These are phyloP conservation scores for Microcebus griseorufus DNA, from an alignment of 2,113 vertebrate species.

Conservation along the genomic window DNA sequence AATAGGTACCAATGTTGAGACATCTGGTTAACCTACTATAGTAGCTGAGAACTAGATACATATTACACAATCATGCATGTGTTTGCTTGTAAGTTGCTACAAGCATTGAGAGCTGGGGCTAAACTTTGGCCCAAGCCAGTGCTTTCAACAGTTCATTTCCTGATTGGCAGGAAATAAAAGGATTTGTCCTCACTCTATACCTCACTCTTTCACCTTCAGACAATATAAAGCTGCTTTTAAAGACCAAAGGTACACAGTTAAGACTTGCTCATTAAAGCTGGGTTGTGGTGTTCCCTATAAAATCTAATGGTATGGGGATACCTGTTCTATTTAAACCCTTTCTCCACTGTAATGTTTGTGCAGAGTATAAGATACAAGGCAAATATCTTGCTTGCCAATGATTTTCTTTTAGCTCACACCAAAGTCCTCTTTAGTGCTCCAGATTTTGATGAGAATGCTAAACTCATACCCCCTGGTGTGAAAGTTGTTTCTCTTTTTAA, in stretches of 20 bases:
- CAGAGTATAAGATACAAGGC: too few relatives aligned
- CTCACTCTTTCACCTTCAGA: neutral
- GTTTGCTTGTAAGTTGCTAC: neutral
- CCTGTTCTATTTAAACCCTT: neutral
- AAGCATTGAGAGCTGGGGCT: neutral
- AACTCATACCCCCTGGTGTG: neutral
- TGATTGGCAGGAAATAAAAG: slow-evolving; percentile 18
- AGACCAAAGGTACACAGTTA: neutral
- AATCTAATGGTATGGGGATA: too few relatives aligned
- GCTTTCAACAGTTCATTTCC: slow-evolving; percentile 4
- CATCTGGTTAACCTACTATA: neutral
- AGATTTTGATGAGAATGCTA: neutral
- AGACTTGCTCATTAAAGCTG: neutral
- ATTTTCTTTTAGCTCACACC: neutral
- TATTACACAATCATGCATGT: neutral
- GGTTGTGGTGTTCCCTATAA: neutral
- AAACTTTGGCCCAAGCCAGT: neutral
- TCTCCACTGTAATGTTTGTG: neutral
- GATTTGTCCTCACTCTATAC: neutral
- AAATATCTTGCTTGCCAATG: neutral
- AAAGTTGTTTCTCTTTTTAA: neutral
- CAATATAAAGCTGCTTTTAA: neutral
- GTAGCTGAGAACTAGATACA: neutral
- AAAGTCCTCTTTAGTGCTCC: neutral
- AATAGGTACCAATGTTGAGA: neutral